These are phyloP conservation scores for Disparrhopalites patrizii DNA, from an alignment of 2,888 invertebrate genomes.

Conservation along the genomic window DNA sequence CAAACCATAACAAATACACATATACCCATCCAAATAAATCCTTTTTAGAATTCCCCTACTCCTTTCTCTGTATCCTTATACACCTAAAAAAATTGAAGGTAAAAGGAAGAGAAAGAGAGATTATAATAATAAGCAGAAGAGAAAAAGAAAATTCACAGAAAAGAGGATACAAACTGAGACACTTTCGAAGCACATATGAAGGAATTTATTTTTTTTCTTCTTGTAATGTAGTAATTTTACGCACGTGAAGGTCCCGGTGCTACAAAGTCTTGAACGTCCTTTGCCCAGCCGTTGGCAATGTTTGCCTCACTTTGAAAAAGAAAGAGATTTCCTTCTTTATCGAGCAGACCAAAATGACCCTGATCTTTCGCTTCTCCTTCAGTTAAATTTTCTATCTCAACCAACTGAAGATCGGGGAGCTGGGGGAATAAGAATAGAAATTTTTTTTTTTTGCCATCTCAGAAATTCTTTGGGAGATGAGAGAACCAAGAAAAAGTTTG, in stretches of 20 bases:
- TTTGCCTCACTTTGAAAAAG: constrained; percentile 27
- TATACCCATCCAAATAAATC: background rate
- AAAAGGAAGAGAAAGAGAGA: too few species aligned
- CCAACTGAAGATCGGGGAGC: constrained; percentile 34
- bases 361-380: constrained; percentile 28
- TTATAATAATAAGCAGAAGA: too few species aligned
- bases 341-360: constrained; percentile 23
- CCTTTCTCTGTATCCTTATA: too few species aligned
- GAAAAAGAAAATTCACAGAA: too few species aligned
- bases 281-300: constrained; percentile 22
- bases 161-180: too few species aligned
- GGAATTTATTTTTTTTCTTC: background rate
- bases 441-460: too few species aligned
- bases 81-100: background rate
- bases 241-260: background rate
- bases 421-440: constrained; percentile 8
- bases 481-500: too few species aligned
- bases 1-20: background rate
- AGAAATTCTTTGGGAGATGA: too few species aligned
- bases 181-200: background rate
- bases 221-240: background rate
- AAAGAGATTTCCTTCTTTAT: constrained; percentile 22
- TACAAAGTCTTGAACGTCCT: constrained; percentile 19
- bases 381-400: constrained; percentile 26
- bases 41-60: too few species aligned